Base-by-base conservation (phyloP, 1,140 invertebrate genomes). In the Drosophila burlai region DNA sequence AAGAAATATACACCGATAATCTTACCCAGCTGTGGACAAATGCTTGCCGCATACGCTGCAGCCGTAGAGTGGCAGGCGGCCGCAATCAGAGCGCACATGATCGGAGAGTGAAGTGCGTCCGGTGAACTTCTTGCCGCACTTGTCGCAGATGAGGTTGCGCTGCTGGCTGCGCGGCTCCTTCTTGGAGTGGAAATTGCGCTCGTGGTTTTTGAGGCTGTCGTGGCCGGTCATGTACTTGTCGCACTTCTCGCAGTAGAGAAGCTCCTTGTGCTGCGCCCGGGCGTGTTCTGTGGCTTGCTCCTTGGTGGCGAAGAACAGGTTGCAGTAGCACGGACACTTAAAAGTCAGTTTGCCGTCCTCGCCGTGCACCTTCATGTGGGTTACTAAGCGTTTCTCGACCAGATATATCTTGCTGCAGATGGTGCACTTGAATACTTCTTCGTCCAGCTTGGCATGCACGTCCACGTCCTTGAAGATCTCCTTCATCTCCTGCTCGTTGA, bases 261-360 rank as follows among this genome's bases (percentile, higher is more conserved):
- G 60, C 50, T 93, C 91, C 47, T 84, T 83, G 73, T 94, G 93
- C 29, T 79, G 77, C 29, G 80, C 72, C 42, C 87, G 76, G 29
- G 93, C 91, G 63, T 94, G 93, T 10, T 77, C 77, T 11, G 83
- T 84, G 34, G 91, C 83, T 63, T 93, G 85, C 40, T 93, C 91
- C 62, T 93, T 92, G 46, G 87, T 93, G 43, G 83, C 81, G 66
- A 94, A 93, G 63, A 80, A 90, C 29, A 83, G 57, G 40, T 89
- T 89, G 71, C 93, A 92, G 63, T 92, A 93, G 71, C 93, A 93
- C 24, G 92, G 91, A 60, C 93, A 93, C 64, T 93, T 93, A 42
- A 87, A 81, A 3, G 68, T 87, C 16, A 92, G 61, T 13, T 59
- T 91, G 50, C 92, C 91, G 46, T 93, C 83, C 16, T 74, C 69